phyloP scores from a whole-genome alignment of 2,888 invertebrate species.

The Troides aeacus region DNA sequence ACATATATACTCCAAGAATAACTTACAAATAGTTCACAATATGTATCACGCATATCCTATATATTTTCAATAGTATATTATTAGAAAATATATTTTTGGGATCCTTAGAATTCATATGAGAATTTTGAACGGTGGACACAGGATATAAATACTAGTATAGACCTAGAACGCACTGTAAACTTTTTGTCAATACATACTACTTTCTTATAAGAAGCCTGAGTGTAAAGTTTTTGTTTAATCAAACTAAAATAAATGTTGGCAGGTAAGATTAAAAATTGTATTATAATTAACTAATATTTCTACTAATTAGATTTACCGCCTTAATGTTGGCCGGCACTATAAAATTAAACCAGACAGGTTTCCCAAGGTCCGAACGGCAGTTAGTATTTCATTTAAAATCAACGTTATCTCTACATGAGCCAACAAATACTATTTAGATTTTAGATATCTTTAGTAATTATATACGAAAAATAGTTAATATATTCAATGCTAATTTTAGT shows the following conservation, averaged over 20 bases:
- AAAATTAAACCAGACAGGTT: constrained; percentile 27
- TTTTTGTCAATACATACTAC: too few relatives aligned
- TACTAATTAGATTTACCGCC: constrained; percentile 24
- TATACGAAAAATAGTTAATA: neutral
- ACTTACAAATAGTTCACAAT: too few relatives aligned
- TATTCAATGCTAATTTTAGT: neutral
- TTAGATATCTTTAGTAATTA: constrained; percentile 15
- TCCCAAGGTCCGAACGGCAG: constrained; percentile 26
- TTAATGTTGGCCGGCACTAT: constrained; percentile 27
- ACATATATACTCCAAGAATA: too few relatives aligned
- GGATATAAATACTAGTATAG: too few relatives aligned
- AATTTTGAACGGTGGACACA: too few relatives aligned
- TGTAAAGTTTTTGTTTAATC: neutral
- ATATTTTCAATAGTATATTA: too few relatives aligned
- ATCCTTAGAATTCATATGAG: too few relatives aligned
- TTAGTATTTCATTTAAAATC: constrained; percentile 25
- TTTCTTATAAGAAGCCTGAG: neutral
- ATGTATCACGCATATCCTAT: too few relatives aligned
- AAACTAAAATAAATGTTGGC: constrained; percentile 10
- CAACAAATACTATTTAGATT: constrained; percentile 13
- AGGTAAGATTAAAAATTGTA: constrained; percentile 16
- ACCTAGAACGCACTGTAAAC: too few relatives aligned
- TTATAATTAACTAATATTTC: constrained; percentile 23
- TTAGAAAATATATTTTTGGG: too few relatives aligned
- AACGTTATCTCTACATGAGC: constrained; percentile 3